phyloP scores from a whole-genome alignment of 2,113 vertebrate genomes.

The Acinonyx jubatus region DNA sequence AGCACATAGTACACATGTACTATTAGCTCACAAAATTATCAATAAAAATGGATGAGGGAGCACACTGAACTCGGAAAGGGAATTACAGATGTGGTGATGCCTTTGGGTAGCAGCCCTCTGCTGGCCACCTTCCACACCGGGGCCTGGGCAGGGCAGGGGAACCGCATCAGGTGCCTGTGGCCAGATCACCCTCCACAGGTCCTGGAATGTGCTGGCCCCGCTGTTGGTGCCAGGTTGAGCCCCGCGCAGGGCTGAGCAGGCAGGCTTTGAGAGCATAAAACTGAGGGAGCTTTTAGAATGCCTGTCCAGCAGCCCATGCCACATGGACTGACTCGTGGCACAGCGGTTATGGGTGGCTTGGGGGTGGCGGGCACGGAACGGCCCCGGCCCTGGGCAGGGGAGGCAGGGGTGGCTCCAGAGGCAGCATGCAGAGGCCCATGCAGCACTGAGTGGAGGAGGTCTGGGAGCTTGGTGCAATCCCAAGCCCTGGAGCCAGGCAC shows the following conservation, averaged over 20 bases:
- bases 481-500: fast-evolving
- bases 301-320: background rate
- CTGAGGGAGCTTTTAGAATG: background rate
- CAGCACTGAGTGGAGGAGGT: background rate
- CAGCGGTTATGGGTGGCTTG: background rate
- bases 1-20: too few relatives aligned
- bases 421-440: fast-evolving
- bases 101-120: background rate
- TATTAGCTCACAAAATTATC: background rate
- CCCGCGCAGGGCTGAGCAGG: too few relatives aligned
- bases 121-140: fast-evolving
- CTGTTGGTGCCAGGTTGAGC: background rate
- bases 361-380: background rate
- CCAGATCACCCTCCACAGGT: fast-evolving
- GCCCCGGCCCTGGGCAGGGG: too few relatives aligned
- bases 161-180: fast-evolving
- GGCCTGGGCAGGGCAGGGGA: background rate
- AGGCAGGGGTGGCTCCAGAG: fast-evolving
- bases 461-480: background rate
- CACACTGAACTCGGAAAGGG: fast-evolving
- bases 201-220: fast-evolving
- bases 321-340: fast-evolving
- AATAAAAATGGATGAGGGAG: background rate
- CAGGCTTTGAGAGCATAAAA: background rate
- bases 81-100: fast-evolving